Evolutionary conservation across 2,113 vertebrate genomes (phyloP).

Genomic region (Smithornis capensis): DNA sequence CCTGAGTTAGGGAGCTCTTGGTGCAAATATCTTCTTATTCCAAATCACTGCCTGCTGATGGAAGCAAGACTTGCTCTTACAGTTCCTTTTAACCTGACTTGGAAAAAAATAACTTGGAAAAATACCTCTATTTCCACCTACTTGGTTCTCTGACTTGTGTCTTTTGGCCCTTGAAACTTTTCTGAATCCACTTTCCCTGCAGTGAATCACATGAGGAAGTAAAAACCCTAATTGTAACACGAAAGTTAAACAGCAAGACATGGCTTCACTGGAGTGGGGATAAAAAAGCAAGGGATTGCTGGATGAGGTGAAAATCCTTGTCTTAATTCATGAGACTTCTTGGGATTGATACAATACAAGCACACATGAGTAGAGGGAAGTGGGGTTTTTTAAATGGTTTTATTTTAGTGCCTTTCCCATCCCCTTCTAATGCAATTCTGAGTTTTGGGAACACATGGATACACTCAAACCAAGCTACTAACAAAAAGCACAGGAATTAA

Average conservation of each 20-base stretch:
- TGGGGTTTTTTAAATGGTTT: not conserved
- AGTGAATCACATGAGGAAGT: conserved; percentile 64
- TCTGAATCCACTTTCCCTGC: conserved; percentile 39
- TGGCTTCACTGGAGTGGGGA: conserved; percentile 55
- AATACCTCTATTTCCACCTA: conserved; percentile 7
- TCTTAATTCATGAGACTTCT: conserved; percentile 34
- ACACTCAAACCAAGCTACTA: not conserved
- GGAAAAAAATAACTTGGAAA: conserved; percentile 27
- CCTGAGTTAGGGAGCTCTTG: not conserved
- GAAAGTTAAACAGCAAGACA: conserved; percentile 64
- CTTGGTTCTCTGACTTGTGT: not conserved
- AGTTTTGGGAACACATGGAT: not conserved
- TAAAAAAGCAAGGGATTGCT: conserved; percentile 53
- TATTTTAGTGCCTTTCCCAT: conserved; percentile 13
- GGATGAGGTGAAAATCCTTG: conserved; percentile 28
- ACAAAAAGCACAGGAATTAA: not conserved
- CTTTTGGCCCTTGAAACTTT: conserved; percentile 38
- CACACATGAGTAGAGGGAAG: not conserved
- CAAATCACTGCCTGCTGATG: not conserved
- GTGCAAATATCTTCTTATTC: conserved; percentile 22
- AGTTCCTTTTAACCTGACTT: conserved; percentile 8
- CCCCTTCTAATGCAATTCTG: not conserved
- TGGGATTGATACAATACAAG: conserved; percentile 30
- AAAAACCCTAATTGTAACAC: conserved; percentile 61
- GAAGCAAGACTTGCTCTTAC: conserved; percentile 9